Conservation (phyloP, 1,140 invertebrate species). For the Heliconius hermathena region DNA sequence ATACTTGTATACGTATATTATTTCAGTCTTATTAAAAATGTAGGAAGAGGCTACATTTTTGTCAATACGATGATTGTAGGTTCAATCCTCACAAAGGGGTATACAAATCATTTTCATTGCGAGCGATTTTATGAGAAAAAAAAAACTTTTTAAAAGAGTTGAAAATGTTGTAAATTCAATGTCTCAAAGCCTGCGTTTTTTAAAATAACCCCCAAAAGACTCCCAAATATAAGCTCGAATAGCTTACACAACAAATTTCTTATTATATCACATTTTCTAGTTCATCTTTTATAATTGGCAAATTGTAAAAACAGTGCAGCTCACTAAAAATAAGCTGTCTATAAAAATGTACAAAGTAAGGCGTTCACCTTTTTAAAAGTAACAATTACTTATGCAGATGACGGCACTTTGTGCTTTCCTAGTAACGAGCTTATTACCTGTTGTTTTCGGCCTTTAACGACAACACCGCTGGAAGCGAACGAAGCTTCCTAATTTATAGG, state of each 20-base stretch:
- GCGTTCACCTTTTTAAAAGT: conserved; percentile 18
- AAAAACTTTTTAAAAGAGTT: no score
- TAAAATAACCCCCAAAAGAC: no score
- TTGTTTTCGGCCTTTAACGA: conserved; percentile 39
- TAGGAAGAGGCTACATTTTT: no score
- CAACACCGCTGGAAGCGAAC: conserved; percentile 15
- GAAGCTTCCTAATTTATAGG: conserved; percentile 15
- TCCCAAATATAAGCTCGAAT: neutral
- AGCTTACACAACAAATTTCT: neutral
- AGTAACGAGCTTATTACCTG: conserved; percentile 50
- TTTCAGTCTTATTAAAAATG: no score
- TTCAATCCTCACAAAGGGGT: no score
- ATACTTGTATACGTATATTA: no score
- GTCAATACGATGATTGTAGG: no score
- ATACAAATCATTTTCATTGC: no score
- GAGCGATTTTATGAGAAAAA: no score
- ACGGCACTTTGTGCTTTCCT: conserved; percentile 43
- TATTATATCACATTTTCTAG: neutral
- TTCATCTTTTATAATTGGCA: neutral
- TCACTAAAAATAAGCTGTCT: conserved; percentile 4
- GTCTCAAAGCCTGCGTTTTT: no score
- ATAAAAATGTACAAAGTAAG: conserved; percentile 12
- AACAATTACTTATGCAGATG: conserved; percentile 58
- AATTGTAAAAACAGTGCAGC: neutral
- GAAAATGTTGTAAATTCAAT: no score